phyloP scores from a whole-genome alignment of 2,888 invertebrate genomes.

The Pelosia muscerda region DNA sequence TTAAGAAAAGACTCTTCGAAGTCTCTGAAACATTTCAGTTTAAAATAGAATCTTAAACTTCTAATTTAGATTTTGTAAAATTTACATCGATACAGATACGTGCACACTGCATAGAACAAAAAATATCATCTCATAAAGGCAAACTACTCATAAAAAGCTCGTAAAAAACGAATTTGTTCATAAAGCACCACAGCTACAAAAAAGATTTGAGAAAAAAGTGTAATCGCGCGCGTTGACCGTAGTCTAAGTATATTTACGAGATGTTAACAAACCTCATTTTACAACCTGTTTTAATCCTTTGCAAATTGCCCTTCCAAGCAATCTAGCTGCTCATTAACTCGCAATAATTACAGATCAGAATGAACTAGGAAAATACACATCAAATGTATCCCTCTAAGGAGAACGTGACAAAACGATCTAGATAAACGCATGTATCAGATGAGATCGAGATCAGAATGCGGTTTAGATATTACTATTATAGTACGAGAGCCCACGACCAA shows the following conservation, averaged over 20 bases:
- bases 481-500: no score
- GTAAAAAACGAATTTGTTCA: constrained; percentile 41
- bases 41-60: background rate
- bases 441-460: constrained; percentile 75
- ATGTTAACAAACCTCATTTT: constrained; percentile 51
- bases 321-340: constrained; percentile 67
- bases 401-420: constrained; percentile 75
- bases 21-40: background rate
- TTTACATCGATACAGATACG: constrained; percentile 26
- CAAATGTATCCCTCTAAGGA: constrained; percentile 49
- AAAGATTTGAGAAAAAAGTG: constrained; percentile 32
- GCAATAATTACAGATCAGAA: constrained; percentile 74
- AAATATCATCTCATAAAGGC: constrained; percentile 28
- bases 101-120: constrained; percentile 14
- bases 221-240: constrained; percentile 33
- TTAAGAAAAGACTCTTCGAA: background rate
- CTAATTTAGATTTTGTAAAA: constrained; percentile 5
- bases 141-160: constrained; percentile 37
- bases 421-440: constrained; percentile 72
- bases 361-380: constrained; percentile 61
- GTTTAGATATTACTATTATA: constrained; percentile 74
- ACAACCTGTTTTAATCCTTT: constrained; percentile 56
- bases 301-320: constrained; percentile 70
- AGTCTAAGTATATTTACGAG: constrained; percentile 29
- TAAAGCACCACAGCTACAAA: constrained; percentile 41